A percentile compares a stretch with the other conserved stretches of the same genome.
phyloP scores from a whole-genome alignment of 2,888 invertebrate genomes.

The Scaptomyza polygonia region DNA sequence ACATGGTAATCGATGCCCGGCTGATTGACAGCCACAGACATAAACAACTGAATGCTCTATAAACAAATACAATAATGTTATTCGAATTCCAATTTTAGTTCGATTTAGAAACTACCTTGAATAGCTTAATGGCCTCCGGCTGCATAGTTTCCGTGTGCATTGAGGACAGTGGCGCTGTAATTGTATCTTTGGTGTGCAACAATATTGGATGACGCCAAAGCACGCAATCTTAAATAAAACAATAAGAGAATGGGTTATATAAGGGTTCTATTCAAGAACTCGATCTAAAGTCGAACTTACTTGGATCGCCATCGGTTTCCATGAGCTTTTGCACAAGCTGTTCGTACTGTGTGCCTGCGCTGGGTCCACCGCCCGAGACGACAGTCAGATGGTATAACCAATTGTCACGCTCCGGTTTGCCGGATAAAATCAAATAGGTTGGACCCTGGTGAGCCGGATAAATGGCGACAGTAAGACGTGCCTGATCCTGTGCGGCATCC shows the following conservation, averaged over 20 bases:
- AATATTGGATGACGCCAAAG: constrained; percentile 97
- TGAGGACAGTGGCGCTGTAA: constrained; percentile 94
- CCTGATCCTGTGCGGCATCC: constrained; percentile 88
- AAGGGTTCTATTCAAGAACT: not conserved
- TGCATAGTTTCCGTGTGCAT: constrained; percentile 95
- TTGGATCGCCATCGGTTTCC: constrained; percentile 97
- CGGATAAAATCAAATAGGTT: constrained; percentile 95
- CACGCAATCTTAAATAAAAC: constrained; percentile 88
- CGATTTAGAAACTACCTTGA: constrained; percentile 88
- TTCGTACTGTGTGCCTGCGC: constrained; percentile 97
- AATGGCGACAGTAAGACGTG: constrained; percentile 94
- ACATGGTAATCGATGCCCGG: constrained; percentile 99
- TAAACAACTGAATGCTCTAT: constrained; percentile 97
- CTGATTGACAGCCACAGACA: constrained; percentile 97
- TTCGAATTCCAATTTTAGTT: not conserved
- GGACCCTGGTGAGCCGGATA: constrained; percentile 97
- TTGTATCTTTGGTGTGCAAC: constrained; percentile 95
- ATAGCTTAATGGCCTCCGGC: constrained; percentile 95
- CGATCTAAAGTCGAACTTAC: constrained; percentile 85
- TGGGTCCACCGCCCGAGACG: constrained; percentile 95
- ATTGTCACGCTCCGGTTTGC: constrained; percentile 96
- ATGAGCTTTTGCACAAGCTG: constrained; percentile 97
- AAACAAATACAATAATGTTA: constrained; percentile 2
- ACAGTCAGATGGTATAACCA: constrained; percentile 94
- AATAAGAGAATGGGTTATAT: too few species aligned